These are phyloP conservation scores for Chironomus riparius DNA, from an alignment of 2,888 invertebrate genomes.

Conservation along the genomic window DNA sequence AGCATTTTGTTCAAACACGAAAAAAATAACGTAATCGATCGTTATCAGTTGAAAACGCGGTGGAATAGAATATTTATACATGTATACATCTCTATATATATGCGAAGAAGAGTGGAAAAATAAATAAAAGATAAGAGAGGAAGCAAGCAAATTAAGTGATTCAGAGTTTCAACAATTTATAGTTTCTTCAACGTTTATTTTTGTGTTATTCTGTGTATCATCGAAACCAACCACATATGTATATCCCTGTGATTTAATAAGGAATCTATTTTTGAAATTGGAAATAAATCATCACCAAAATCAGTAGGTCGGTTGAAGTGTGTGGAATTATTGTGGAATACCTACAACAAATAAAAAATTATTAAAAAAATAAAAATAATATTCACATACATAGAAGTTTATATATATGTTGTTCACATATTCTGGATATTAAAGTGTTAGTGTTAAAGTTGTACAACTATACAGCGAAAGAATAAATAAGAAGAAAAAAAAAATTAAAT, in stretches of 20 bases:
- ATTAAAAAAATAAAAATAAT: neutral
- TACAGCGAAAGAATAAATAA: neutral
- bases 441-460: neutral
- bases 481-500: neutral
- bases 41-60: constrained; percentile 20
- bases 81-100: neutral
- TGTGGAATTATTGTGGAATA: neutral
- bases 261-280: constrained; percentile 8
- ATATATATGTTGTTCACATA: no score
- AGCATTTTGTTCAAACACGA: neutral
- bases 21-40: constrained; percentile 19
- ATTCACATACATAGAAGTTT: neutral
- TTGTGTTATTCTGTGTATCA: no score
- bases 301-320: neutral
- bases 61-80: neutral
- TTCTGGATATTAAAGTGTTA: no score
- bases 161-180: constrained; percentile 6
- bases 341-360: neutral
- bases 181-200: no score
- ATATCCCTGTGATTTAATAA: constrained; percentile 11
- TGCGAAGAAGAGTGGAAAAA: constrained; percentile 1
- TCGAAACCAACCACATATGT: no score
- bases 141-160: constrained; percentile 20
- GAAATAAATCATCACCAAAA: neutral
- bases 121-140: constrained; percentile 14